Base-by-base conservation (phyloP, 2,888 invertebrate genomes). In the Bugula neritina region DNA sequence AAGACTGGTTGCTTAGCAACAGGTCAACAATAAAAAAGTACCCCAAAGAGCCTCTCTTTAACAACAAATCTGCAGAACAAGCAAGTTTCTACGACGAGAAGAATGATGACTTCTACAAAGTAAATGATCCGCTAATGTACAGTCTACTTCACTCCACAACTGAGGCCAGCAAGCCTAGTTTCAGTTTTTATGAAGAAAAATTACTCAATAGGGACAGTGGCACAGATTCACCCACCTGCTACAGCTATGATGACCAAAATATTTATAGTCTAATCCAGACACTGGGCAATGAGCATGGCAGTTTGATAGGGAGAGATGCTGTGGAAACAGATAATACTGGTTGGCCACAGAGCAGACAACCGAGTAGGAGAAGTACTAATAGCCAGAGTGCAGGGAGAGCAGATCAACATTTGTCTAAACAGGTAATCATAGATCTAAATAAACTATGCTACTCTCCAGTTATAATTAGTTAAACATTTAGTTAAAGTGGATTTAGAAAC, bases 131-230 rank as follows among this genome's bases (percentile, higher is more conserved):
- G 5, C n/a, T 63, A n/a, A 25, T 63, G 63, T 21, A 63, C 10
- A 63, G 63, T 34, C 2, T 63, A 29, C 27, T 63, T 31, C 27
- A 34, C 27, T 27, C 31, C 5, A 63, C 29, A 63, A 31, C 27
- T n/a, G 31, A 63, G 13, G 13, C 31, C 1, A 63, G 5, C 21
- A 63, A 63, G 27, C 27, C 63, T 63, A 63, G 63, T 10, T 31
- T 31, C 10, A 27, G 63, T 3, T 63, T 63, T 27, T 34, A 63
- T 63, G 63, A 63, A 63, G 63, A 63, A 34, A 63, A 63, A 27
- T 10, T 63, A 5, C 10, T 63, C 10, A 63, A 34, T 31, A 63
- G 63, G 31, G 63, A 63, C 63, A 63, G 63, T 31, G 63, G 63
- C 13, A 63, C 63, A 2, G 63, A 63, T 31, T 63, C 63, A 31